These are phyloP conservation scores for Meganola albula DNA, from an alignment of 2,888 invertebrate species.

Conservation along the genomic window DNA sequence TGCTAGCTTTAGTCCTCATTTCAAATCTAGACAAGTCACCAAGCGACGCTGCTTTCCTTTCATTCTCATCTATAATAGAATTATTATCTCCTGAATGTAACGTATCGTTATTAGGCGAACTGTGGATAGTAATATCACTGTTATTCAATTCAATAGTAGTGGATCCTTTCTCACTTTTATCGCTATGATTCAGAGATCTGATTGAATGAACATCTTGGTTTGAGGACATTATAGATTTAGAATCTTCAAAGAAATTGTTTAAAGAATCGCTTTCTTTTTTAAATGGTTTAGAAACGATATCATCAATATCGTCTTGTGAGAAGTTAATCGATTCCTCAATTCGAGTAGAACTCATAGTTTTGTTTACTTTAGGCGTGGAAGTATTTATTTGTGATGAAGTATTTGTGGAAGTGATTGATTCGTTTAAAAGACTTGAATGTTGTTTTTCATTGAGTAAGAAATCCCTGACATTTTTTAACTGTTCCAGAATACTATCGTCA, in stretches of 20 bases:
- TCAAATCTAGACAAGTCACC: conserved; percentile 86
- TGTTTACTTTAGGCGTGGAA: conserved; percentile 69
- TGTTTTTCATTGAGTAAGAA: conserved; percentile 65
- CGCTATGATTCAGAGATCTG: conserved; percentile 64
- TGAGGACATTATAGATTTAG: conserved; percentile 68
- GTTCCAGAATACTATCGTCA: conserved; percentile 68
- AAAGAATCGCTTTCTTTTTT: conserved; percentile 69
- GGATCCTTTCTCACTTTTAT: conserved; percentile 71
- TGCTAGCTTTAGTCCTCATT: conserved; percentile 57
- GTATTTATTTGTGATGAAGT: conserved; percentile 53
- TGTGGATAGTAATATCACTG: conserved; percentile 85
- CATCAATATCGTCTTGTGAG: conserved; percentile 73
- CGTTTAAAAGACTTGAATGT: conserved; percentile 57
- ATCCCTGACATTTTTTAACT: conserved; percentile 57
- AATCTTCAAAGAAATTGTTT: conserved; percentile 66
- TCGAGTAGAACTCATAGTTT: conserved; percentile 52
- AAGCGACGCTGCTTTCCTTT: conserved; percentile 86
- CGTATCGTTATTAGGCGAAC: conserved; percentile 78
- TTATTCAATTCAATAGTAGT: conserved; percentile 86
- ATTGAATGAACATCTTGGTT: conserved; percentile 66
- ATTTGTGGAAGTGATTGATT: conserved; percentile 41
- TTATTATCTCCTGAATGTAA: conserved; percentile 60
- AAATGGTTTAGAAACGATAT: conserved; percentile 70
- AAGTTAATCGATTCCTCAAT: conserved; percentile 66
- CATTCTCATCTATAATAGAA: conserved; percentile 77